Conservation (phyloP, 2,888 invertebrate genomes). For the Aquatica leii region DNA sequence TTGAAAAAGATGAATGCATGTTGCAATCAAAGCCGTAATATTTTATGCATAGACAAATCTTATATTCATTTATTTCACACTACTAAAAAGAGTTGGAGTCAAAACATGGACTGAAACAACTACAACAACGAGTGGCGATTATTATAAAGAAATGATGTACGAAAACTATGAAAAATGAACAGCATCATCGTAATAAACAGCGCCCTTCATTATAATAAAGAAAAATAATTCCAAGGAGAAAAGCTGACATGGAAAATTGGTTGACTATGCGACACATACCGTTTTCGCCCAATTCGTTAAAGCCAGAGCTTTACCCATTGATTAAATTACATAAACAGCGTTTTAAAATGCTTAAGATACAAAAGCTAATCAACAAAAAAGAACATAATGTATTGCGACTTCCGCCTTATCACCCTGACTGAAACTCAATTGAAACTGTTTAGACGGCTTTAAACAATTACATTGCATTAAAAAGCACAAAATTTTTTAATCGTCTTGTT, state of each 20-base stretch:
- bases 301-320: neutral
- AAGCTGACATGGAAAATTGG: neutral
- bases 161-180: neutral
- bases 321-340: neutral
- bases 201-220: neutral
- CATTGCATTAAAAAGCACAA: too few species aligned
- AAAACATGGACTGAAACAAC: neutral
- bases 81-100: neutral
- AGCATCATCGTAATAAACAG: neutral
- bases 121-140: neutral
- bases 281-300: neutral
- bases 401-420: neutral
- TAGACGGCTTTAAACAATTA: neutral
- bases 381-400: neutral
- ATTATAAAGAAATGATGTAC: neutral
- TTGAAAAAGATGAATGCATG: too few species aligned
- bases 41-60: neutral
- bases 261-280: neutral
- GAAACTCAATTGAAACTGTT: neutral
- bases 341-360: neutral
- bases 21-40: too few species aligned
- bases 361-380: too few species aligned
- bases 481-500: too few species aligned
- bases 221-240: neutral
- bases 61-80: neutral